Conservation (phyloP, 1,140 invertebrate species). For the Drosophila triauraria region DNA sequence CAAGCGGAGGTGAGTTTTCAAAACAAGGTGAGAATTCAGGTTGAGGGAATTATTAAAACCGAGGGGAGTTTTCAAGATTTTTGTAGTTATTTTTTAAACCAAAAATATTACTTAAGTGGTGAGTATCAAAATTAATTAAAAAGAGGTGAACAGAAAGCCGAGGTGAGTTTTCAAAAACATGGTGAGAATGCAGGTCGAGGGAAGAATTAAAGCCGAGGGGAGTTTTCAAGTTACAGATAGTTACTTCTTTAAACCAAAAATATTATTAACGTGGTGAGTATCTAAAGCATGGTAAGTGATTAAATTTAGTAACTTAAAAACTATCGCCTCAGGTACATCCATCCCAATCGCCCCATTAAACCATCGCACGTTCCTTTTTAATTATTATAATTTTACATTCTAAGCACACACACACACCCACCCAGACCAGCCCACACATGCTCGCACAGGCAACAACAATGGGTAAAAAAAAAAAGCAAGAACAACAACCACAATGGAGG, state of each 20-base stretch:
- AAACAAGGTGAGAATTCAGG: no score
- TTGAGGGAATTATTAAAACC: no score
- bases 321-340: conserved; percentile 8
- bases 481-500: conserved; percentile 13
- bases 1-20: no score
- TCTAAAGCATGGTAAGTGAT: neutral
- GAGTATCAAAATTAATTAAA: neutral
- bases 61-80: neutral
- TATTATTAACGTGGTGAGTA: neutral
- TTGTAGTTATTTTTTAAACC: neutral
- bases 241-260: neutral
- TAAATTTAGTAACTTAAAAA: neutral
- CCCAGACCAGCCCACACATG: conserved; percentile 10
- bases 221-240: neutral
- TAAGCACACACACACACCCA: conserved; percentile 33
- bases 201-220: no score
- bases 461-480: conserved; percentile 34
- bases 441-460: conserved; percentile 57
- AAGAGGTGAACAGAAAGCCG: no score
- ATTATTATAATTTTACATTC: conserved; percentile 78
- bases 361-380: conserved; percentile 51
- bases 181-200: no score
- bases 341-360: conserved; percentile 12
- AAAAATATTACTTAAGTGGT: neutral
- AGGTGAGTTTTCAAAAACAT: no score